Evolutionary conservation across 2,113 vertebrate species (phyloP).

Genomic region (Perccottus glenii): DNA sequence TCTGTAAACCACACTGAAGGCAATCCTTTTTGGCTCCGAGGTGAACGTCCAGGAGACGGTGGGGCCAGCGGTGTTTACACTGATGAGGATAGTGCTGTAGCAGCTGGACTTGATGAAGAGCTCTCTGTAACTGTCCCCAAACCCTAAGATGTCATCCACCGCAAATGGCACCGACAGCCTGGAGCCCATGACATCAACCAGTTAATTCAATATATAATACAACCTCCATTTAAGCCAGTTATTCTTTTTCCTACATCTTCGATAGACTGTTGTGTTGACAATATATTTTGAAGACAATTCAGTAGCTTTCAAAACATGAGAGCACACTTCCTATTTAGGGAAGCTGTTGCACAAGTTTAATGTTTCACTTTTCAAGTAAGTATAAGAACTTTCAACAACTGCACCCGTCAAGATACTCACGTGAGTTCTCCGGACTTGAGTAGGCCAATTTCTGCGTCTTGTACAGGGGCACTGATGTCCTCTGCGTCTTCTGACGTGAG

Average conservation of each 20-base stretch:
- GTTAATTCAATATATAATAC: not conserved
- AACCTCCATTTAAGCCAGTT: too few species aligned
- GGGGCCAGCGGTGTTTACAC: conserved; percentile 77
- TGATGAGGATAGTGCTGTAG: conserved; percentile 89
- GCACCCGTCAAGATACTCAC: conserved; percentile 74
- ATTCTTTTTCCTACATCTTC: too few species aligned
- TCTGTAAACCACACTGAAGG: conserved; percentile 90
- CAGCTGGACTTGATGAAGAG: conserved; percentile 92
- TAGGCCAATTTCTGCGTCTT: conserved; percentile 91
- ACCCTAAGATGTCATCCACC: conserved; percentile 84
- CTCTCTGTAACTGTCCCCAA: conserved; percentile 85
- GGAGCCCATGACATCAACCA: not conserved
- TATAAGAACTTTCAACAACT: conserved; percentile 10
- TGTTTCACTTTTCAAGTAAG: conserved; percentile 34
- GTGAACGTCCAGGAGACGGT: conserved; percentile 94
- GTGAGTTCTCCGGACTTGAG: conserved; percentile 92
- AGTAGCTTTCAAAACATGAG: not conserved
- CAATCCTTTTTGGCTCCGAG: conserved; percentile 93
- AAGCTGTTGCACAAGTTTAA: conserved; percentile 10
- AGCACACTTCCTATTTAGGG: not conserved
- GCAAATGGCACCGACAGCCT: conserved; percentile 84
- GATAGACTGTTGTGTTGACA: too few species aligned
- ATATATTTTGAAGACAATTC: not conserved
- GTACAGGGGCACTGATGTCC: conserved; percentile 77
- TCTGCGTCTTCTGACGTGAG: conserved; percentile 83